Evolutionary conservation across 2,113 vertebrate genomes (phyloP), one percentile per base, ranked within the genome.

Genomic region (Macroglossus sobrinus): DNA sequence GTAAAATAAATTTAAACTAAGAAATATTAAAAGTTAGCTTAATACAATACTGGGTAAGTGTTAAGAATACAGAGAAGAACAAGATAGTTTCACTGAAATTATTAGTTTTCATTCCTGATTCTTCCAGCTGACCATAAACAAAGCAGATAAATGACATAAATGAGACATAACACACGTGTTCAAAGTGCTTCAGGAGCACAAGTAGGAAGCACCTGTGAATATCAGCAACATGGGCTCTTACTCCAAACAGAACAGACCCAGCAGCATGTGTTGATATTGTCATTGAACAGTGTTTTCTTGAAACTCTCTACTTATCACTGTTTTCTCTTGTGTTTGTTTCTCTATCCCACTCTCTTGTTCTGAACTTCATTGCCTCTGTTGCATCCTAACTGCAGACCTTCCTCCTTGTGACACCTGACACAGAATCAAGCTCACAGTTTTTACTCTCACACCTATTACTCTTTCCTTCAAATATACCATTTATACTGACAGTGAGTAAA

Each of bases 401-500:
- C 68, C 45, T 93, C 68, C 45, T 26, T 38, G 72, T 57, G 75
- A 92, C 86, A 61, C 50, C 47, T 84, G 89, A 86, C 75, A 68
- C n/a, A 90, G 75, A 93, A 94, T 63, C 80, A 68, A 64, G 53
- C 63, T 84, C 94, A 94, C 55, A 84, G 64, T 89, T 96, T 94
- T 80, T 18, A 72, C 43, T 84, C 35, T 96, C 53, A 78, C 21
- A 93, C 76, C 71, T 97, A 92, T 92, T 92, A 75, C 69, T 53
- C 10, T 80, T 78, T 71, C 22, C 92, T 93, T 76, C 79, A 95
- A 95, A 90, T 43, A 92, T 7, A 86, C 86, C 79, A 92, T 94
- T 97, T 97, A 87, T 97, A 84, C 87, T 81, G 64, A 94, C 95
- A 94, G 75, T 63, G 80, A 96, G 89, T 97, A 95, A 94, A 89